Percentiles rank a stretch among this genome's conserved stretches.
phyloP scores from a whole-genome alignment of 2,113 vertebrate genomes.

The Myocastor coypus region DNA sequence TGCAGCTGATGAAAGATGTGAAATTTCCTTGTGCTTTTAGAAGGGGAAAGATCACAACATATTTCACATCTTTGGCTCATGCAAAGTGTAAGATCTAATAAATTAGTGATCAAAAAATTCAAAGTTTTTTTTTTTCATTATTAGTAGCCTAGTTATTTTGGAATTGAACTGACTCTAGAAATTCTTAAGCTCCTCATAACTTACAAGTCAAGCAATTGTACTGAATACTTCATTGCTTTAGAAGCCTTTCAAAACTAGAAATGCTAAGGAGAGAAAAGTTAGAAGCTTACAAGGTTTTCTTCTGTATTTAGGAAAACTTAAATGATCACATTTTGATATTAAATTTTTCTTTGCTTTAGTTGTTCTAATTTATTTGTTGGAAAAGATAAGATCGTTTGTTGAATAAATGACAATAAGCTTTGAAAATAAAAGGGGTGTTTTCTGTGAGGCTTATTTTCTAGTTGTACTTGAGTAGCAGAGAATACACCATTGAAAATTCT shows the following conservation, averaged over 20 bases:
- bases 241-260: not conserved
- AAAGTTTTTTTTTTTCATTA: not conserved
- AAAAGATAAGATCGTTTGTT: not conserved
- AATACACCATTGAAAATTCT: not conserved
- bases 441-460: not conserved
- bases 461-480: not conserved
- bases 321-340: not conserved
- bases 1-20: not conserved
- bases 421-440: not conserved
- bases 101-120: not conserved
- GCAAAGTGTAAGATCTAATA: not conserved
- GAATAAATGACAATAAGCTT: not conserved
- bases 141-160: not conserved
- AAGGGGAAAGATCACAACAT: not conserved
- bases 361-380: not conserved
- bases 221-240: not conserved
- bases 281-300: not conserved
- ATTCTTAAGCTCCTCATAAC: not conserved
- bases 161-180: slow-evolving; percentile 1
- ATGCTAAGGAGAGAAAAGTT: not conserved
- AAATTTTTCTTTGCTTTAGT: not conserved
- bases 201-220: not conserved
- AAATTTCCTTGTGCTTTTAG: not conserved
- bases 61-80: not conserved
- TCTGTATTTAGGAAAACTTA: not conserved